A percentile compares a stretch with the other conserved stretches of the same genome.
Conservation (phyloP, 53 echinoderm and acorn worm genomes). For the Mesocentrotus franciscanus region DNA sequence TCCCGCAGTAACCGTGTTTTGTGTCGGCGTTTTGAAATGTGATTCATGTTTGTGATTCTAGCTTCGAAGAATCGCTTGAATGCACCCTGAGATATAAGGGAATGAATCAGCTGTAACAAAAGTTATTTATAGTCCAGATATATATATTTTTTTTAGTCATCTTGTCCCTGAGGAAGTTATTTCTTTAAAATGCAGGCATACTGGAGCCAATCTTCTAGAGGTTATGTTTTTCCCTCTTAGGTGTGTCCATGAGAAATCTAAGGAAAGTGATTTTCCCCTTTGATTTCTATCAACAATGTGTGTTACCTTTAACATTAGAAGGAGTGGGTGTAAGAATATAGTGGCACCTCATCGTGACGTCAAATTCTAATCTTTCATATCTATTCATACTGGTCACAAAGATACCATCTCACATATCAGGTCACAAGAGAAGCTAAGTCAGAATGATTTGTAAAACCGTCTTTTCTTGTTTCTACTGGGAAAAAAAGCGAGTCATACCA, state of each 20-base stretch:
- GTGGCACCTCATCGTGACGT: not conserved
- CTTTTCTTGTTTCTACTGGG: not conserved
- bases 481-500: not conserved
- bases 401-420: not conserved
- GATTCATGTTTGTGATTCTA: too few relatives aligned
- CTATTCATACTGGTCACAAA: not conserved
- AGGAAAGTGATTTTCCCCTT: not conserved
- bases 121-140: too few relatives aligned
- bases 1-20: too few relatives aligned
- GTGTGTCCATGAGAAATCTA: not conserved
- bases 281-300: not conserved
- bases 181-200: too few relatives aligned
- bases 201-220: not conserved
- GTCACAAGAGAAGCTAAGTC: not conserved
- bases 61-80: too few relatives aligned
- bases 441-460: not conserved
- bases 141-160: too few relatives aligned
- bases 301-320: not conserved
- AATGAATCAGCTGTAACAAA: too few relatives aligned
- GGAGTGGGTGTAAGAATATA: not conserved
- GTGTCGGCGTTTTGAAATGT: too few relatives aligned
- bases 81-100: too few relatives aligned
- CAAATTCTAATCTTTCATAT: conserved; percentile 8
- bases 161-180: too few relatives aligned
- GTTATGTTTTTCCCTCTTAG: not conserved